Evolutionary conservation across 1,140 invertebrate species (phyloP), one percentile per base, ranked within the genome.

Genomic region (Halictus rubicundus): DNA sequence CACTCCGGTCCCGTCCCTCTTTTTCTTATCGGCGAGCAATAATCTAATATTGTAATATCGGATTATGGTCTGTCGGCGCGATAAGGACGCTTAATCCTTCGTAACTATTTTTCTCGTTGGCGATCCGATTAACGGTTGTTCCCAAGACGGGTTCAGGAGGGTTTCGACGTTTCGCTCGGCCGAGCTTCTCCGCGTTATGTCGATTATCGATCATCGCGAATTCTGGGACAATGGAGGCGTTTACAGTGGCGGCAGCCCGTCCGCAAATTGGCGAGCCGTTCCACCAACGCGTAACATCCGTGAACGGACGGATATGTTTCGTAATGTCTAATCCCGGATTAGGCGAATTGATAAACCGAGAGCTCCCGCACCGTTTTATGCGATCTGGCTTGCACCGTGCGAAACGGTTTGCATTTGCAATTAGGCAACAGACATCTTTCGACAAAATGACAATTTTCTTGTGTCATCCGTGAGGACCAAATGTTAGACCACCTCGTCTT

Each of bases 191-290:
- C 9, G 52, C 73, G 39, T 78, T 71, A 71, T 59, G 68, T 63
- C 59, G 68, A 78, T 78, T 78, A 78, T 78, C 68, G 75, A 70
- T 71, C 59, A 63, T 5, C 32, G 32, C 14, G n/a, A 37, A 52
- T 71, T 63, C 59, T 37, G 8, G 46, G 23, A 71, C 75, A 78
- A 71, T 78, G 66, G 46, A 25, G 57, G 59, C 52, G 37, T 76
- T 68, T 59, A 14, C 16, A 54, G 73, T 32, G 65, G 21, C 21
- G 52, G 7, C n/a, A 69, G 49, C 12, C 39, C 54, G 32, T 10
- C 65, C 73, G 49, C 73, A 76, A 76, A 68, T 59, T 42, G 42
- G 7, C 27, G 19, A 42, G 23, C 46, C 61, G n/a, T 37, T n/a
- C 46, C 49, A 21, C 66, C 54, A 69, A 59, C 74, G 68, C 65